These are phyloP conservation scores for Acomys russatus DNA, from an alignment of 2,797 vertebrate genomes.

Conservation along the genomic window DNA sequence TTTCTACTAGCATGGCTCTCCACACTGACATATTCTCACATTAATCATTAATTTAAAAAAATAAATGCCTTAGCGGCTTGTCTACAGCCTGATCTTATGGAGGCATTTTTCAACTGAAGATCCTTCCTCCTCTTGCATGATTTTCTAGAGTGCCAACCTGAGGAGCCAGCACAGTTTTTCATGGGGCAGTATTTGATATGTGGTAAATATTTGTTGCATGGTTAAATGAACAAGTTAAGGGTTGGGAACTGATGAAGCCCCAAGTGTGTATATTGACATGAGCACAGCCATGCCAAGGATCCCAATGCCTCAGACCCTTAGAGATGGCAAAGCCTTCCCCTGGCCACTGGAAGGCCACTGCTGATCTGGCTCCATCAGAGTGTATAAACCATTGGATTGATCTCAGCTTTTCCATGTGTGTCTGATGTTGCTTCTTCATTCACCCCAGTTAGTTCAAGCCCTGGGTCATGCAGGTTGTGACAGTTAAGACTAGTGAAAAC, in stretches of 20 bases:
- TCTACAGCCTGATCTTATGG: not conserved
- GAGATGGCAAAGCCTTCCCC: not conserved
- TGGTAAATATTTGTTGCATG: not conserved
- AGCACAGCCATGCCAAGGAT: not conserved
- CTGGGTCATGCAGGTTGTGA: not conserved
- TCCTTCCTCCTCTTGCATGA: no score
- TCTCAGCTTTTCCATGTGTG: not conserved
- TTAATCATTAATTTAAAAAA: not conserved
- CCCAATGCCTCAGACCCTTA: not conserved
- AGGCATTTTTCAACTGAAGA: not conserved
- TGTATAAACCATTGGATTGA: not conserved
- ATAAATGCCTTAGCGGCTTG: no score
- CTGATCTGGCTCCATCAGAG: not conserved
- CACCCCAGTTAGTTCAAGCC: not conserved
- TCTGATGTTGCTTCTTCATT: not conserved
- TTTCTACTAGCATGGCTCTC: no score
- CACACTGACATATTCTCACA: not conserved
- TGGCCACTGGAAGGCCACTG: not conserved
- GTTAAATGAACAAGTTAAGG: not conserved
- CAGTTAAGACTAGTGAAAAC: not conserved
- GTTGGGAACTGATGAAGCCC: no score
- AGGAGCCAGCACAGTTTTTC: not conserved
- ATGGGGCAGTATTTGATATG: not conserved
- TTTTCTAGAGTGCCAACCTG: not conserved
- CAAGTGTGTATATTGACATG: not conserved